These are phyloP conservation scores for Styela plicata DNA, from an alignment of 23 tunicate genomes.

Conservation along the genomic window DNA sequence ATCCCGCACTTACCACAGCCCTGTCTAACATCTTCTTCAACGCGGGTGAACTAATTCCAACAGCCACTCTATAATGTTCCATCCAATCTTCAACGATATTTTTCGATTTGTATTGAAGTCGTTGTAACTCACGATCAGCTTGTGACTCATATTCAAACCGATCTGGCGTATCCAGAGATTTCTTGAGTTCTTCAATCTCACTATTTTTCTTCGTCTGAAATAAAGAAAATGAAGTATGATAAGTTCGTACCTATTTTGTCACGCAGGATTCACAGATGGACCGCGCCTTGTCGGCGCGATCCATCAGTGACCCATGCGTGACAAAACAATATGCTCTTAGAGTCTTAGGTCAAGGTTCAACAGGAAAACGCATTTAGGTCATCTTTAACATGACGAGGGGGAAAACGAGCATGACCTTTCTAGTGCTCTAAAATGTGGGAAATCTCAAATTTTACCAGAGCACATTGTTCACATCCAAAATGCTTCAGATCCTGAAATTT, in stretches of 20 bases:
- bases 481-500: too few species aligned
- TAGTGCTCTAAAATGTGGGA: too few species aligned
- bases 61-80: constrained; percentile 74
- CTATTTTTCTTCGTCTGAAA: constrained; percentile 30
- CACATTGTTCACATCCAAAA: too few species aligned
- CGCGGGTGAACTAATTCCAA: constrained; percentile 68
- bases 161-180: constrained; percentile 58
- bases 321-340: background rate
- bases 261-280: too few species aligned
- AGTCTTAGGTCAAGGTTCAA: background rate
- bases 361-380: too few species aligned
- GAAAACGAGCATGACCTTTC: too few species aligned
- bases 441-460: too few species aligned
- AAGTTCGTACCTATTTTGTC: too few species aligned
- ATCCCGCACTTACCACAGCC: constrained; percentile 53
- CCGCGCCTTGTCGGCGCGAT: too few species aligned
- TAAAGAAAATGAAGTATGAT: background rate
- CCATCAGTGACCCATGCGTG: too few species aligned
- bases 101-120: constrained; percentile 49
- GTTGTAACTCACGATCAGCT: constrained; percentile 77
- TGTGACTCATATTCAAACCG: constrained; percentile 91
- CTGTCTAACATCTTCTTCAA: constrained; percentile 55
- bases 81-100: constrained; percentile 77
- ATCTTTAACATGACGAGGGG: too few species aligned
- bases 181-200: constrained; percentile 68